Percentiles rank a stretch among this genome's conserved stretches.
These are phyloP conservation scores for Linepithema humile DNA, from an alignment of 1,140 invertebrate genomes.

Conservation along the genomic window DNA sequence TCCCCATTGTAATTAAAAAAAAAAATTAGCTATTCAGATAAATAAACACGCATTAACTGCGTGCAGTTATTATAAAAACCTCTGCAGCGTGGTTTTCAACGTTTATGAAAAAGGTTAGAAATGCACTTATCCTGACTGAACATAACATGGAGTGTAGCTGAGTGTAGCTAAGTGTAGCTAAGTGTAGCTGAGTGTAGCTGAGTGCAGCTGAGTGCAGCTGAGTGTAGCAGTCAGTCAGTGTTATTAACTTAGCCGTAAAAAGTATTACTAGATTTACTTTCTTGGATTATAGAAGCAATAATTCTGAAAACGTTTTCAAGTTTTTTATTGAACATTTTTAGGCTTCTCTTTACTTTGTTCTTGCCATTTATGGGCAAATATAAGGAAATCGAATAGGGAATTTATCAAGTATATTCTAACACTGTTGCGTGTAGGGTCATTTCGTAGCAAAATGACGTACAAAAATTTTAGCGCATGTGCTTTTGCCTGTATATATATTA, in stretches of 20 bases:
- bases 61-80: background rate
- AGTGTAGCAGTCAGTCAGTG: background rate
- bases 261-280: background rate
- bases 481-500: too few relatives aligned
- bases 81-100: background rate
- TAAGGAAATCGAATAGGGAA: background rate
- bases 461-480: background rate
- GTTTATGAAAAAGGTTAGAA: conserved; percentile 10
- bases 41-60: background rate
- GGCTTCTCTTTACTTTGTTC: too few relatives aligned
- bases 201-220: too few relatives aligned
- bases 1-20: conserved; percentile 91
- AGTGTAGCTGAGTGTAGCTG: background rate
- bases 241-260: background rate
- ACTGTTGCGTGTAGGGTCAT: background rate
- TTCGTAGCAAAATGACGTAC: background rate
- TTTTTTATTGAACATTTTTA: too few relatives aligned
- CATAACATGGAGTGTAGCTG: background rate
- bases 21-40: background rate
- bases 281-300: too few relatives aligned
- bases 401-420: background rate
- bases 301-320: too few relatives aligned
- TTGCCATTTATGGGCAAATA: too few relatives aligned
- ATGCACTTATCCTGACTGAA: background rate
- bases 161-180: background rate